Percentiles rank a stretch among this genome's conserved stretches.
Conservation (phyloP, 2,888 invertebrate genomes). For the Lycocerus yunnanus region DNA sequence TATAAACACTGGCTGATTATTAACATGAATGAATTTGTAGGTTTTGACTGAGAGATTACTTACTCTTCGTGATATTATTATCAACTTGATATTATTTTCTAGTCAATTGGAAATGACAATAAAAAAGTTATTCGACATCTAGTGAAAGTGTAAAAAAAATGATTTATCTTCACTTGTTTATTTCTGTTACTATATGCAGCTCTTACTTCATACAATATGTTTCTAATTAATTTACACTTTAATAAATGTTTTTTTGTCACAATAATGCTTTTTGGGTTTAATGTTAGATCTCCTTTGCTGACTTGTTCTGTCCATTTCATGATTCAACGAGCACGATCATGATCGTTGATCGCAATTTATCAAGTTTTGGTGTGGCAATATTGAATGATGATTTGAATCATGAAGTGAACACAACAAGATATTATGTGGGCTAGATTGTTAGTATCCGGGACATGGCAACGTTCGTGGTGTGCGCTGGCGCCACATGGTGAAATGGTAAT, state of each 20-base stretch:
- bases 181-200: slow-evolving; percentile 41
- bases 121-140: slow-evolving; percentile 30
- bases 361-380: not conserved
- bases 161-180: slow-evolving; percentile 31
- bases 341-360: not conserved
- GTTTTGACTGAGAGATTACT: not conserved
- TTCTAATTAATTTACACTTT: slow-evolving; percentile 49
- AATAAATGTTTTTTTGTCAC: slow-evolving; percentile 58
- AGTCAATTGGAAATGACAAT: not conserved
- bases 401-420: slow-evolving; percentile 46
- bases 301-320: slow-evolving; percentile 32
- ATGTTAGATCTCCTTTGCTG: slow-evolving; percentile 55
- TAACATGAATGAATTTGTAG: not conserved
- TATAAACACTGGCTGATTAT: not conserved
- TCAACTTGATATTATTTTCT: not conserved
- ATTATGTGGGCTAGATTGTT: slow-evolving; percentile 53
- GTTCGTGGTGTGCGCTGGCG: slow-evolving; percentile 55
- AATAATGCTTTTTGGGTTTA: slow-evolving; percentile 58
- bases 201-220: slow-evolving; percentile 38
- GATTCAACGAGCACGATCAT: not conserved
- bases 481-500: slow-evolving; percentile 53
- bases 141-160: slow-evolving; percentile 35
- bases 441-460: slow-evolving; percentile 53
- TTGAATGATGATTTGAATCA: not conserved
- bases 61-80: not conserved